Conservation (phyloP, 2,888 invertebrate species). For the Taenaris catops region DNA sequence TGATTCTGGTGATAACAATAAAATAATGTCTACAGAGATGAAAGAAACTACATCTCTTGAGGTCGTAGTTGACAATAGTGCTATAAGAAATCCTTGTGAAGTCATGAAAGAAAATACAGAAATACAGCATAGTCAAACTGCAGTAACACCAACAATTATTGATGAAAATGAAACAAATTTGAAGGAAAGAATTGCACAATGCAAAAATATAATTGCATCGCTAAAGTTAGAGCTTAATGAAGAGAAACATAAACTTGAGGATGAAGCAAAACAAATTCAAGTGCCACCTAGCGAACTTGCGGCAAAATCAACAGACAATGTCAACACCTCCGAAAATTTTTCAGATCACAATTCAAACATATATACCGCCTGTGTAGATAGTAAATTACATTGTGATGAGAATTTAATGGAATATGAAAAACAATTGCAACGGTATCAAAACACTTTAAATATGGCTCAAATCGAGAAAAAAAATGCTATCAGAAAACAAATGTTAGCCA, state of each 20-base stretch:
- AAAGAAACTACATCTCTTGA: constrained; percentile 2
- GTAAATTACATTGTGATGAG: constrained; percentile 54
- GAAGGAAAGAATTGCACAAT: constrained; percentile 59
- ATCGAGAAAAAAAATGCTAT: constrained; percentile 68
- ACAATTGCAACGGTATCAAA: constrained; percentile 64
- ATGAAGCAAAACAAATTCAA: constrained; percentile 32
- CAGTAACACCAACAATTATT: constrained; percentile 16
- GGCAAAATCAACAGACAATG: constrained; percentile 20
- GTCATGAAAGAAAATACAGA: constrained; percentile 8
- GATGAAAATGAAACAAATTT: constrained; percentile 54
- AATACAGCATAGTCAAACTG: background rate
- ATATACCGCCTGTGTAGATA: constrained; percentile 48
- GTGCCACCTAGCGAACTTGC: constrained; percentile 16
- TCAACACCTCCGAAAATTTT: constrained; percentile 25
- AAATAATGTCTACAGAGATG: constrained; percentile 1
- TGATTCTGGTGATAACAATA: constrained; percentile 46
- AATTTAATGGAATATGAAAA: constrained; percentile 65
- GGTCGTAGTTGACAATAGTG: background rate
- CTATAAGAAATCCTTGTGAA: background rate
- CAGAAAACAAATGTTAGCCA: constrained; percentile 66
- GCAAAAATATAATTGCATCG: constrained; percentile 56
- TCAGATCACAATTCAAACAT: constrained; percentile 30
- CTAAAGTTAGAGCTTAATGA: constrained; percentile 56
- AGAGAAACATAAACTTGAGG: constrained; percentile 55
- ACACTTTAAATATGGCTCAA: constrained; percentile 64